These are phyloP conservation scores for Aspidiotus destructor DNA, from an alignment of 2,888 invertebrate genomes.

Conservation along the genomic window DNA sequence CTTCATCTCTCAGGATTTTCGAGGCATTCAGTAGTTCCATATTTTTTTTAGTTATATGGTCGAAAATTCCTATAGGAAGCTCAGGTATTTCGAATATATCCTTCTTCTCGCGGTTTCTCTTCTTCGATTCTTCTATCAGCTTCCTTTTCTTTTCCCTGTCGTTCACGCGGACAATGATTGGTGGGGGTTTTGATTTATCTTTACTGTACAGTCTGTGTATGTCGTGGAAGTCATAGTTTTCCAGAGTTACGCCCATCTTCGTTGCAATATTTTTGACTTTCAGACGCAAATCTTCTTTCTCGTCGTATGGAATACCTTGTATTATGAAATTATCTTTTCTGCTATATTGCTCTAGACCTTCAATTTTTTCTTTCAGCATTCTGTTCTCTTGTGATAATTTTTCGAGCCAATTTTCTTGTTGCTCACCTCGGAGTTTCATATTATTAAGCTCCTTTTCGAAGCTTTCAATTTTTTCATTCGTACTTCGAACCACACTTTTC, in stretches of 20 bases:
- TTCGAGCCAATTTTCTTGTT: background rate
- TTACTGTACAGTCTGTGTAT: background rate
- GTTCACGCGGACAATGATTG: background rate
- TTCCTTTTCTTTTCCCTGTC: conserved; percentile 2
- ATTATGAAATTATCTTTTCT: too few relatives aligned
- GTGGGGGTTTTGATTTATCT: background rate
- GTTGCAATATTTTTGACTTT: background rate
- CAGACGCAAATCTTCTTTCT: background rate
- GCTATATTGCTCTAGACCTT: background rate
- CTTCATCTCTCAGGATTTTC: too few relatives aligned
- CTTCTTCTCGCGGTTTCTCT: conserved; percentile 4
- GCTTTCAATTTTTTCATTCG: too few relatives aligned
- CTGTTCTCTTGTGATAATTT: background rate
- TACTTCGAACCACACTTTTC: background rate
- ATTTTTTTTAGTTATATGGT: too few relatives aligned
- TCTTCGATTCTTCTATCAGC: background rate
- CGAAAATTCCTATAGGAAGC: too few relatives aligned
- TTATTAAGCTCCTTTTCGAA: too few relatives aligned
- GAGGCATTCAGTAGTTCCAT: too few relatives aligned
- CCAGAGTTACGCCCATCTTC: background rate
- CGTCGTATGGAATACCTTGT: background rate
- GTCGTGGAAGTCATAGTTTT: too few relatives aligned
- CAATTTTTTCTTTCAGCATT: background rate
- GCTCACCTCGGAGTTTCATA: background rate
- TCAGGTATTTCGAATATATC: background rate